Percentiles rank a stretch among this genome's conserved stretches.
These are phyloP conservation scores for Epinephelus awoara DNA, from an alignment of 2,797 vertebrate genomes.

Conservation along the genomic window DNA sequence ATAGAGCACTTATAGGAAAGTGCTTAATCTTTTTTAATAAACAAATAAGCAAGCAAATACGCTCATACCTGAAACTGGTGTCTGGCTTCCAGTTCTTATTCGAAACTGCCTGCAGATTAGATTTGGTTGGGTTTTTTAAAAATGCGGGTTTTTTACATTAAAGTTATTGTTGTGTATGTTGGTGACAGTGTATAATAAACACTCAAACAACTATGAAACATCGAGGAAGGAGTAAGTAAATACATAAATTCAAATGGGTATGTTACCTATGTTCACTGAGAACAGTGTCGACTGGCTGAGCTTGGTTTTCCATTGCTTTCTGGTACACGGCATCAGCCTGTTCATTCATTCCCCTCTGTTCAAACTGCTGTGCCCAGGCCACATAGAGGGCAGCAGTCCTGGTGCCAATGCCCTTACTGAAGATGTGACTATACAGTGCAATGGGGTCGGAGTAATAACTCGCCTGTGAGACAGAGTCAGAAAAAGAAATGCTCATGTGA, in stretches of 20 bases:
- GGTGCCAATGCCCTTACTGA: slow-evolving; percentile 86
- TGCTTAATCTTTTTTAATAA: neutral
- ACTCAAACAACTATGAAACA: too few species aligned
- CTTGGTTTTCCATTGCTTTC: slow-evolving; percentile 88
- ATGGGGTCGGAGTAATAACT: slow-evolving; percentile 85
- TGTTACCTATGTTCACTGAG: slow-evolving; percentile 87
- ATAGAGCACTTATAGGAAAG: neutral
- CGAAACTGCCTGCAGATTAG: slow-evolving; percentile 86
- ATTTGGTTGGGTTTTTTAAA: neutral
- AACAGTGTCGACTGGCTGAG: slow-evolving; percentile 86
- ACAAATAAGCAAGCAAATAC: neutral
- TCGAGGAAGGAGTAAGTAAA: too few species aligned
- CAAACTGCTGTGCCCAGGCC: slow-evolving; percentile 90
- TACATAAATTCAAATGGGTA: too few species aligned
- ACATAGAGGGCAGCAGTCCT: slow-evolving; percentile 86
- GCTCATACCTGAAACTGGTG: slow-evolving; percentile 74
- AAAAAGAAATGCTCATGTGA: fast-evolving
- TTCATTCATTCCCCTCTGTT: slow-evolving; percentile 78
- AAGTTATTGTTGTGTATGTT: too few species aligned
- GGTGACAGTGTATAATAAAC: too few species aligned
- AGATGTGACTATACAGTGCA: slow-evolving; percentile 86
- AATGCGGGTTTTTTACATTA: neutral
- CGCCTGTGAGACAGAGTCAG: slow-evolving; percentile 81
- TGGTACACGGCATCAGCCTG: slow-evolving; percentile 86
- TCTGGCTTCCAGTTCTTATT: slow-evolving; percentile 67